These are phyloP conservation scores for Drosophila grimshawi DNA, from an alignment of 1,140 invertebrate genomes.

Conservation along the genomic window DNA sequence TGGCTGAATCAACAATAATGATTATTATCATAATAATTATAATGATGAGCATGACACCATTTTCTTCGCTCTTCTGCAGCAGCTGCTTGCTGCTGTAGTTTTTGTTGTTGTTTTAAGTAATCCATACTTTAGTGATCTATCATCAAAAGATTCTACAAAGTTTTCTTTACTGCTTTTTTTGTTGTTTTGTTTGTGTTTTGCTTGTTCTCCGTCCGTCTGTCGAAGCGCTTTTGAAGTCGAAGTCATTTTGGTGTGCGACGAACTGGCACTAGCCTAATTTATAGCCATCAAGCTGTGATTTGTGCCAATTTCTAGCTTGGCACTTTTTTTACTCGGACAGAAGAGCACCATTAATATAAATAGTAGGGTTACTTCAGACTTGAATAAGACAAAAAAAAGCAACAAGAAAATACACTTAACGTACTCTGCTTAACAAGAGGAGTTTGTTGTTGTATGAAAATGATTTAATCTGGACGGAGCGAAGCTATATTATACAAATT, in stretches of 20 bases:
- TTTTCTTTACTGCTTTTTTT: conserved; percentile 6
- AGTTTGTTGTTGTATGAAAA: too few relatives aligned
- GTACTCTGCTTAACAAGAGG: too few relatives aligned
- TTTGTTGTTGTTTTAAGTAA: conserved; percentile 23
- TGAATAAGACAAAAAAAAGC: background rate
- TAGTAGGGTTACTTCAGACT: background rate
- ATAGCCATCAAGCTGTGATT: conserved; percentile 70
- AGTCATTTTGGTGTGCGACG: conserved; percentile 24
- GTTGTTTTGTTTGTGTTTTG: too few relatives aligned
- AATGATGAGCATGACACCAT: conserved; percentile 44
- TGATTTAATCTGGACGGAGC: too few relatives aligned
- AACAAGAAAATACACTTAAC: background rate
- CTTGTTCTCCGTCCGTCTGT: too few relatives aligned
- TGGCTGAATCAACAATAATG: conserved; percentile 49
- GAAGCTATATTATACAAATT: too few relatives aligned
- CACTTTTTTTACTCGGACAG: conserved; percentile 11
- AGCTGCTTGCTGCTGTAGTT: background rate
- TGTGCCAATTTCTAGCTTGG: conserved; percentile 60
- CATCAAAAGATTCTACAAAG: conserved; percentile 17
- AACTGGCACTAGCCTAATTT: conserved; percentile 59
- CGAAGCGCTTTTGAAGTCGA: too few relatives aligned
- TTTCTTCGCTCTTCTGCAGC: conserved; percentile 1
- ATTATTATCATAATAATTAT: conserved; percentile 27
- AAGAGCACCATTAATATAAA: conserved; percentile 3
- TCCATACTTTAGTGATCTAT: conserved; percentile 22